phyloP scores from a whole-genome alignment of 2,113 vertebrate genomes.

The Dipodomys merriami region DNA sequence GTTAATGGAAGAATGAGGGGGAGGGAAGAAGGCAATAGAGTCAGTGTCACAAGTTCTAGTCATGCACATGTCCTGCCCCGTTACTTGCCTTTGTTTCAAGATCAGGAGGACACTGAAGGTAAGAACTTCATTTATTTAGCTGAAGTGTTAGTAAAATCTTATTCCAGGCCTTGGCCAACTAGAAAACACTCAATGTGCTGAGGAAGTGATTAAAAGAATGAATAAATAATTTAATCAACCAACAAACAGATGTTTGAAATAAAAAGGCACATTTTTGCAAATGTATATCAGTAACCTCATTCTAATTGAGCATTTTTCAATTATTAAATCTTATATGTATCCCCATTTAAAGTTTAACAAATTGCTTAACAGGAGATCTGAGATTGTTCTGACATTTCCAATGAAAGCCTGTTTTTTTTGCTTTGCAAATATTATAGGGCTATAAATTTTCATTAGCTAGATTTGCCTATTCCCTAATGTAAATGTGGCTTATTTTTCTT shows the following conservation, averaged over 20 bases:
- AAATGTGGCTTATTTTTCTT: constrained; percentile 63
- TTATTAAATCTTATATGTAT: constrained; percentile 66
- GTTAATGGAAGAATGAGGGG: neutral
- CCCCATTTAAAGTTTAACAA: constrained; percentile 67
- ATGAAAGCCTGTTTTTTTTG: neutral
- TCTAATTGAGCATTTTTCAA: constrained; percentile 43
- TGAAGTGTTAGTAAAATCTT: neutral
- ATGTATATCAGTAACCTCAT: neutral
- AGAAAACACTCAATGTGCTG: neutral
- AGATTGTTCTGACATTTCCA: constrained; percentile 71
- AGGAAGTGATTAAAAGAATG: constrained; percentile 49
- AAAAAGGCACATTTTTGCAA: constrained; percentile 31
- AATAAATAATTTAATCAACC: constrained; percentile 75
- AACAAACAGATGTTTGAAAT: constrained; percentile 61
- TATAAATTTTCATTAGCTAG: constrained; percentile 67
- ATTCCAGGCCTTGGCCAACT: neutral
- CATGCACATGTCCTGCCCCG: fast-evolving
- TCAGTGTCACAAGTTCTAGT: neutral
- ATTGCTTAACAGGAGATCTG: constrained; percentile 56
- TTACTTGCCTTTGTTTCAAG: neutral
- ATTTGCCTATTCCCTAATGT: constrained; percentile 59
- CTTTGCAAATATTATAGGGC: constrained; percentile 63
- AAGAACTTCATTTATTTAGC: neutral
- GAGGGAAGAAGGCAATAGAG: fast-evolving
- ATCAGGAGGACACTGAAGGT: neutral